Percentiles rank a stretch among this genome's conserved stretches.
Conservation (phyloP, 1,140 invertebrate species). For the Drosophila kepulauana region DNA sequence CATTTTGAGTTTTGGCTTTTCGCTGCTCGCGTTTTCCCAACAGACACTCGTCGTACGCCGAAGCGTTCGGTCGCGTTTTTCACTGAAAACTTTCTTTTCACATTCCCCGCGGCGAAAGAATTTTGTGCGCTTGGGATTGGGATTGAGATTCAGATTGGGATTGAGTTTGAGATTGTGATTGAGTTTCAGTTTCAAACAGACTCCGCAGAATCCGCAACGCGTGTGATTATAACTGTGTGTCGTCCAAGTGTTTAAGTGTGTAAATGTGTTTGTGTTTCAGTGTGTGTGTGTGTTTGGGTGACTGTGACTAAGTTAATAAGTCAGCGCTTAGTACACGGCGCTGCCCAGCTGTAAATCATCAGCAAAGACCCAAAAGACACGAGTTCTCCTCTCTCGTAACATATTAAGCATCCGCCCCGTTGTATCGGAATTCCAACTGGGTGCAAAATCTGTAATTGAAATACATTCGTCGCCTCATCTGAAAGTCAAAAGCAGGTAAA, state of each 20-base stretch:
- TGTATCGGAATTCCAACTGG: constrained; percentile 16
- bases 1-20: constrained; percentile 64
- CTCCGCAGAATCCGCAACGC: constrained; percentile 20
- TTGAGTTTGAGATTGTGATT: not conserved
- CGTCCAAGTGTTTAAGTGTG: not conserved
- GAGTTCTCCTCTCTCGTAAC: not conserved
- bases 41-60: constrained; percentile 72
- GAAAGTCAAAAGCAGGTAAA: constrained; percentile 76
- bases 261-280: not conserved
- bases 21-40: constrained; percentile 58
- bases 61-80: constrained; percentile 70
- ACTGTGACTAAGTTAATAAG: constrained; percentile 56
- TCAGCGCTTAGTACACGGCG: constrained; percentile 10
- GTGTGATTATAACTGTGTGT: constrained; percentile 5
- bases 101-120: not conserved
- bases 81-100: constrained; percentile 15
- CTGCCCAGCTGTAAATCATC: constrained; percentile 29
- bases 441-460: constrained; percentile 80
- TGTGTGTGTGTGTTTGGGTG: constrained; percentile 30
- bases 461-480: constrained; percentile 62
- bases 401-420: not conserved
- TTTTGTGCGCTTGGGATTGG: not conserved
- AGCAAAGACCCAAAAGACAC: constrained; percentile 16
- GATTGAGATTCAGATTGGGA: not conserved
- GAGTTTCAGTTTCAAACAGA: constrained; percentile 28